Percentiles rank a stretch among this genome's conserved stretches.
Conservation (phyloP, 2,797 vertebrate genomes). For the Sebastes matsubarae region DNA sequence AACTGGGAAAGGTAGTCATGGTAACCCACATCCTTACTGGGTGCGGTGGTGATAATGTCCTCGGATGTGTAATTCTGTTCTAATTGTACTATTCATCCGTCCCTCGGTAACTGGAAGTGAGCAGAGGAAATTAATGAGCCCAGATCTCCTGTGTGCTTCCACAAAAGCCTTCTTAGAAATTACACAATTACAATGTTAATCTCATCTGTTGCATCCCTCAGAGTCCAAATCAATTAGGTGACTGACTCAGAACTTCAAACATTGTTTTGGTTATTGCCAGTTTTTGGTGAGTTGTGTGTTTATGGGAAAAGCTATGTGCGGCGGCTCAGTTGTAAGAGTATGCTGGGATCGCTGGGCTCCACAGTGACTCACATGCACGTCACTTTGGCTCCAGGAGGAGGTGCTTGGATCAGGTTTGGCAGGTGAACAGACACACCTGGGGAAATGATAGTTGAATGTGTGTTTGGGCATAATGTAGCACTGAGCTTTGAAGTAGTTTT, state of each 20-base stretch:
- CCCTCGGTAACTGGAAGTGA: conserved; percentile 24
- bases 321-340: not conserved
- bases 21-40: conserved; percentile 1
- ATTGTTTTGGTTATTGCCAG: not conserved
- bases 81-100: conserved; percentile 32
- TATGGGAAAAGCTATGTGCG: not conserved
- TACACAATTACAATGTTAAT: conserved; percentile 20
- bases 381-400: conserved; percentile 49
- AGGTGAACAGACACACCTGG: conserved; percentile 71
- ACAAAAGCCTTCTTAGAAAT: conserved; percentile 25
- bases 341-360: conserved; percentile 9
- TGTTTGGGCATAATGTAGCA: conserved; percentile 28
- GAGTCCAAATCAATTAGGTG: conserved; percentile 34
- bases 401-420: conserved; percentile 79
- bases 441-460: conserved; percentile 35
- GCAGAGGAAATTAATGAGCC: conserved; percentile 37
- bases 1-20: conserved; percentile 7
- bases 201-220: conserved; percentile 9
- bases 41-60: not conserved
- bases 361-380: conserved; percentile 33
- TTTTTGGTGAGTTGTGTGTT: not conserved
- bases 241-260: not conserved
- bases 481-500: conserved; percentile 36
- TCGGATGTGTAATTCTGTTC: conserved; percentile 19
- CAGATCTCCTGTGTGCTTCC: conserved; percentile 27